Conservation (phyloP, 2,113 vertebrate species). For the Alethe castanea region DNA sequence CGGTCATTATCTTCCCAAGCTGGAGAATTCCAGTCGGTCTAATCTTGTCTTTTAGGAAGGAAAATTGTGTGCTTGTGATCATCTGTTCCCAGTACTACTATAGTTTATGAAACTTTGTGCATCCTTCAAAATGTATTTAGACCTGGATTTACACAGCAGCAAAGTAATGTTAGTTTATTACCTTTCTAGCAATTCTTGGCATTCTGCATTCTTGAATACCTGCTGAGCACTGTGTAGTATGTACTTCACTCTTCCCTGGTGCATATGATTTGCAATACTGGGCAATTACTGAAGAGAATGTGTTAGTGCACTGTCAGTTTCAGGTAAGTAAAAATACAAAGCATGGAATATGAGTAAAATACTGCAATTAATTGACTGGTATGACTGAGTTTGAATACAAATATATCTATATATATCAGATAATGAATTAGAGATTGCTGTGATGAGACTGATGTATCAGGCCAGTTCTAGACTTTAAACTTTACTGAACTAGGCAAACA, state of each 20-base stretch:
- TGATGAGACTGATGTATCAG: neutral
- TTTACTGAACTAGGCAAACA: neutral
- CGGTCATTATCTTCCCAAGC: neutral
- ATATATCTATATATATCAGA: neutral
- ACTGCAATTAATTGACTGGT: neutral
- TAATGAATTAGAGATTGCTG: neutral
- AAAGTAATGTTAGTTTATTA: neutral
- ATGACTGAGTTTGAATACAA: neutral
- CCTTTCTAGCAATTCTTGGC: neutral
- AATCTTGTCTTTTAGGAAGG: neutral
- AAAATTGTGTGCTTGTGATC: neutral
- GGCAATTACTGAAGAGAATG: neutral
- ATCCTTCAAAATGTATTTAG: neutral
- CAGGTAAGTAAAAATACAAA: neutral
- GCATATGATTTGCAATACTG: neutral
- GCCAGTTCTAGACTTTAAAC: neutral
- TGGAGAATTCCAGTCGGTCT: neutral
- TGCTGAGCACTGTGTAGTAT: neutral
- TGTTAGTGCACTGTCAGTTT: neutral
- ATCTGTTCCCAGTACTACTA: neutral
- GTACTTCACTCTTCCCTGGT: neutral
- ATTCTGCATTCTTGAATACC: neutral
- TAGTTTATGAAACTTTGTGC: neutral
- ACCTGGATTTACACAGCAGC: neutral
- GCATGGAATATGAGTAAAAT: neutral